These are phyloP conservation scores for Phoxinus phoxinus DNA, from an alignment of 2,113 vertebrate genomes.

Conservation along the genomic window DNA sequence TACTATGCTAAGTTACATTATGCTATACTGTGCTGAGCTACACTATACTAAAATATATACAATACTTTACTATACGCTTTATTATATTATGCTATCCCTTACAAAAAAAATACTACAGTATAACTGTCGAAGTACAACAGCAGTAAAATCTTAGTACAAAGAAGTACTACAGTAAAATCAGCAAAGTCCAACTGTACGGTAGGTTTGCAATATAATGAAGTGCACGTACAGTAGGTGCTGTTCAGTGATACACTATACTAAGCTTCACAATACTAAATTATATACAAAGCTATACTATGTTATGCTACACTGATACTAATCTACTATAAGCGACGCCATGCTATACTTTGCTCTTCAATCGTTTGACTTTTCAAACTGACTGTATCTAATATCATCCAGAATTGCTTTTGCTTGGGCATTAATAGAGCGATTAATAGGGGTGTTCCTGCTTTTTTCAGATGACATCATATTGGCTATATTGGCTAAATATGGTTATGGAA, in stretches of 20 bases:
- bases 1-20: background rate
- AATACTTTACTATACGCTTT: background rate
- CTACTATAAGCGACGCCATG: background rate
- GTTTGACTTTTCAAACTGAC: no score
- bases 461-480: background rate
- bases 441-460: background rate
- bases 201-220: no score
- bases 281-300: background rate
- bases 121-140: no score
- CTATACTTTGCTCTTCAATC: background rate
- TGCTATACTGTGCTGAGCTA: background rate
- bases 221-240: no score
- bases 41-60: background rate
- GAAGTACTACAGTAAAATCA: no score
- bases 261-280: background rate
- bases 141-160: no score
- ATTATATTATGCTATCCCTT: no score
- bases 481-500: background rate
- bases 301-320: background rate
- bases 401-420: background rate
- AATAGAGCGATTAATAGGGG: no score
- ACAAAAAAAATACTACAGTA: no score
- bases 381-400: background rate
- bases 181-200: no score
- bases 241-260: background rate